Evolutionary conservation across 2,888 invertebrate genomes (phyloP).

Genomic region (Lottia scabra): DNA sequence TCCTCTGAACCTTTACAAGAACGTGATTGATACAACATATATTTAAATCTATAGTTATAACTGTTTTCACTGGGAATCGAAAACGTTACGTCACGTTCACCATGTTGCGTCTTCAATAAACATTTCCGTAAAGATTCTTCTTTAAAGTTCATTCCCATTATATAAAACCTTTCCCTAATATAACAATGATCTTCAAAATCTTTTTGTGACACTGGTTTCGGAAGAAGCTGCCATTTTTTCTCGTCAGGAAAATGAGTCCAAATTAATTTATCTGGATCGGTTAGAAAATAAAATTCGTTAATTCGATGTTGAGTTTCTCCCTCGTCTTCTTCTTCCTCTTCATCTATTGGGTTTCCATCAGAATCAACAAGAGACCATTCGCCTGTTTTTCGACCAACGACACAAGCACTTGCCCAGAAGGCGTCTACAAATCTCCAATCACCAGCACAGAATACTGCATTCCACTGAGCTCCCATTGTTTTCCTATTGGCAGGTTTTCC

Average conservation of each 20-base stretch:
- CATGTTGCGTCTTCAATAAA: conserved; percentile 49
- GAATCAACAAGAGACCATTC: conserved; percentile 62
- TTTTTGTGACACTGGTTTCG: conserved; percentile 44
- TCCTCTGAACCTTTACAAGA: conserved; percentile 28
- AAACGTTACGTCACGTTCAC: conserved; percentile 57
- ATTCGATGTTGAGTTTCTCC: conserved; percentile 61
- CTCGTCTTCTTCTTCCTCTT: conserved; percentile 48
- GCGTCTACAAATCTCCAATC: conserved; percentile 64
- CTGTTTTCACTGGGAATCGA: conserved; percentile 46
- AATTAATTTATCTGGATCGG: conserved; percentile 62
- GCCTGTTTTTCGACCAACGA: conserved; percentile 55
- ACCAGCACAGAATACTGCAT: conserved; percentile 61
- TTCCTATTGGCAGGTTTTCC: conserved; percentile 55
- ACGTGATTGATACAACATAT: conserved; percentile 56
- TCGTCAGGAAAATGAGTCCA: conserved; percentile 65
- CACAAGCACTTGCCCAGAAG: conserved; percentile 65
- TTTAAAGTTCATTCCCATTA: conserved; percentile 48
- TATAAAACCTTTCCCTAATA: conserved; percentile 61
- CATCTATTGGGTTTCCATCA: conserved; percentile 50
- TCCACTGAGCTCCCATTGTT: conserved; percentile 67
- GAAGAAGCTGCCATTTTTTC: conserved; percentile 60
- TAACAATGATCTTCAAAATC: conserved; percentile 61
- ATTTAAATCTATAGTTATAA: conserved; percentile 55
- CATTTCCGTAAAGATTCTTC: conserved; percentile 31
- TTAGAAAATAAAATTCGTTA: conserved; percentile 67